phyloP scores from a whole-genome alignment of 2,888 invertebrate species.

The Fragum sueziense region DNA sequence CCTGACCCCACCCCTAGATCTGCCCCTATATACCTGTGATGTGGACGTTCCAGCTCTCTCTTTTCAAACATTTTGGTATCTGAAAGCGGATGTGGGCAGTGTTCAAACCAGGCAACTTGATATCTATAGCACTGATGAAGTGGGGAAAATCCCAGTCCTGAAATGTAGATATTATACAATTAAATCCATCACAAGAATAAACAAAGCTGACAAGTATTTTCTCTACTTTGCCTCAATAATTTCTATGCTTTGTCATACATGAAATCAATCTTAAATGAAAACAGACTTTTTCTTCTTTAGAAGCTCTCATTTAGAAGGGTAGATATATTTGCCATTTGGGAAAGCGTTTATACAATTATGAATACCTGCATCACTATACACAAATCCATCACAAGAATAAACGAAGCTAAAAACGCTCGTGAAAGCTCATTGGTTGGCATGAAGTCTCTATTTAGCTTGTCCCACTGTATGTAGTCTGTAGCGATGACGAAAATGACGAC shows the following conservation, averaged over 20 bases:
- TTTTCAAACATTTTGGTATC: constrained; percentile 81
- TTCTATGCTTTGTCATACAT: no score
- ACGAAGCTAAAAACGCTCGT: constrained; percentile 84
- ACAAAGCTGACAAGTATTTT: constrained; percentile 84
- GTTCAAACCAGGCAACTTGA: constrained; percentile 84
- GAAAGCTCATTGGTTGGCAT: constrained; percentile 84
- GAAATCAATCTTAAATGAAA: no score
- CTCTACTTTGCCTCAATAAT: no score
- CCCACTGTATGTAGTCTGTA: constrained; percentile 84
- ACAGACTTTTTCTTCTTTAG: no score
- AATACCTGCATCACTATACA: constrained; percentile 84
- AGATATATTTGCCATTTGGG: no score
- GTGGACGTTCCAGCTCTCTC: constrained; percentile 79
- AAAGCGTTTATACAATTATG: no score
- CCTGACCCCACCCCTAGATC: no score
- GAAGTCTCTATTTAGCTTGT: constrained; percentile 83
- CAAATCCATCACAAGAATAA: constrained; percentile 84
- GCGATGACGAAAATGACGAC: constrained; percentile 83
- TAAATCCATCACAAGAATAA: constrained; percentile 84
- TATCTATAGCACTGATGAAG: constrained; percentile 84
- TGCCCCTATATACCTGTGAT: constrained; percentile 83
- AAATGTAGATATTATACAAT: constrained; percentile 82
- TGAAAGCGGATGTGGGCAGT: constrained; percentile 80
- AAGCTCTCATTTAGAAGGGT: no score
- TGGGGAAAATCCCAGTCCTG: constrained; percentile 85